These are phyloP conservation scores for Agelas oroides DNA, from an alignment of 37 sponge, comb jelly and placozoan species.

Conservation along the genomic window DNA sequence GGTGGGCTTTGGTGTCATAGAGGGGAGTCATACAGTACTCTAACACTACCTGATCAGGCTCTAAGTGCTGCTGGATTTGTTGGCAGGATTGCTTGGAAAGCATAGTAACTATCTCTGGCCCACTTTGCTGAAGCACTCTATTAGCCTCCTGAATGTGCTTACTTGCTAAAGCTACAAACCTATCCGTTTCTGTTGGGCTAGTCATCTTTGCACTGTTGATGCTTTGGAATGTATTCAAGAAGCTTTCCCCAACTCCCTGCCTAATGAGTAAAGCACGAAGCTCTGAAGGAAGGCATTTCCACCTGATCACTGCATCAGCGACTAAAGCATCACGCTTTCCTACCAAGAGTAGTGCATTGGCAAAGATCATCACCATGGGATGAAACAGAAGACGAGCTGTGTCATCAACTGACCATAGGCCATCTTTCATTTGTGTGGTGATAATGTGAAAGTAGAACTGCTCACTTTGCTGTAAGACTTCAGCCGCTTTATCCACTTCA, in stretches of 20 bases:
- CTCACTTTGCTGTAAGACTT: slow-evolving; percentile 18
- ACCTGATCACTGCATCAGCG: slow-evolving; percentile 11
- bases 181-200: not conserved
- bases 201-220: slow-evolving; percentile 7
- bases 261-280: slow-evolving; percentile 30
- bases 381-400: slow-evolving; percentile 25
- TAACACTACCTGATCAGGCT: slow-evolving; percentile 35
- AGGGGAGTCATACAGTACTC: slow-evolving; percentile 27
- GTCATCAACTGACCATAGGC: slow-evolving; percentile 16
- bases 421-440: not conserved
- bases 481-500: slow-evolving; percentile 7
- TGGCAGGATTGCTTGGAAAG: slow-evolving; percentile 18
- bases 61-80: slow-evolving; percentile 11
- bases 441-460: slow-evolving; percentile 23
- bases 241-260: slow-evolving; percentile 7
- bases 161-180: not conserved
- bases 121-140: slow-evolving; percentile 30
- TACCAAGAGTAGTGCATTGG: slow-evolving; percentile 28
- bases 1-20: slow-evolving; percentile 40
- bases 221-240: slow-evolving; percentile 16
- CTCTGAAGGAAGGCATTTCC: slow-evolving; percentile 47
- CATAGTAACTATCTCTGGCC: slow-evolving; percentile 17
- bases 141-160: slow-evolving; percentile 19
- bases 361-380: slow-evolving; percentile 28
- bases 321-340: slow-evolving; percentile 13